Percentiles rank a stretch among this genome's conserved stretches.
These are phyloP conservation scores for Pantherophis vulpinus DNA, from an alignment of 2,797 vertebrate species.

Conservation along the genomic window DNA sequence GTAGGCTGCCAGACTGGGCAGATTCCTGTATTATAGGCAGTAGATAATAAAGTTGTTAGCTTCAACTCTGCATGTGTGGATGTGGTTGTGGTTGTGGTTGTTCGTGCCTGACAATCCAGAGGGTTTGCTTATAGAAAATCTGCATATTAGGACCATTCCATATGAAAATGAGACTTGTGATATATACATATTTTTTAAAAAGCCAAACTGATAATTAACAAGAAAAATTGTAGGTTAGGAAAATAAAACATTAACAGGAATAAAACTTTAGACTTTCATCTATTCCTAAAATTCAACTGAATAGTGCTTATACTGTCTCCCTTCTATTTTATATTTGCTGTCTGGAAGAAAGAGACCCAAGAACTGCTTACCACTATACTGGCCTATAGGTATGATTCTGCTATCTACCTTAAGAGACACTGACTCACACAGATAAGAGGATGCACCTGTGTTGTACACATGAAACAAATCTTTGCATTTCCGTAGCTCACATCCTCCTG, in stretches of 20 bases:
- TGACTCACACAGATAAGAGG: neutral
- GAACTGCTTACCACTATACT: neutral
- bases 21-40: neutral
- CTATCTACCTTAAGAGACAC: neutral
- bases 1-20: neutral
- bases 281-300: neutral
- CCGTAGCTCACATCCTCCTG: neutral
- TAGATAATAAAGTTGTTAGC: neutral
- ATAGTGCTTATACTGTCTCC: neutral
- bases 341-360: neutral
- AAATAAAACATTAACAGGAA: neutral
- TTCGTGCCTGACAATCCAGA: neutral
- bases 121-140: neutral
- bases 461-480: conserved; percentile 4
- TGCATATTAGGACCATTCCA: neutral
- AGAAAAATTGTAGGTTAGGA: neutral
- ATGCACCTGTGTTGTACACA: neutral
- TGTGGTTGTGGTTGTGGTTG: neutral
- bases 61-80: neutral
- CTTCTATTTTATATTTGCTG: neutral
- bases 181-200: neutral
- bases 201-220: neutral
- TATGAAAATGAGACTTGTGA: neutral
- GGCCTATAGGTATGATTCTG: neutral
- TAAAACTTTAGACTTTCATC: neutral